Conservation (phyloP, 2,113 vertebrate species). For the Pardalotus punctatus region DNA sequence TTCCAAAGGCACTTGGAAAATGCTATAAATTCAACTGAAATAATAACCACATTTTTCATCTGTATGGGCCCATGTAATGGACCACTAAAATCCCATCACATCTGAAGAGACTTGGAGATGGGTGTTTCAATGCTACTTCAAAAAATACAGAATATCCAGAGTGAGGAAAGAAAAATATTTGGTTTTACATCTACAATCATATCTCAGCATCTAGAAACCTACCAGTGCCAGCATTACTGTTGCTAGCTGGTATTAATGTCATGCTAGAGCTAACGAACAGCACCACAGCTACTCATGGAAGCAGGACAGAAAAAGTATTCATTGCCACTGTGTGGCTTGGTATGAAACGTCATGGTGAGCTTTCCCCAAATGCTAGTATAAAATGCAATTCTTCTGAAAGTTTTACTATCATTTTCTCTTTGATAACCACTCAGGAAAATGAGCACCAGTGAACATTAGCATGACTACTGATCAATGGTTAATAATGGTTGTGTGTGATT, state of each 20-base stretch:
- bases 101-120: not conserved
- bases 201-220: not conserved
- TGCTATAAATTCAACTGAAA: not conserved
- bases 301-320: not conserved
- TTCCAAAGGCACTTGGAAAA: not conserved
- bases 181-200: fast-evolving
- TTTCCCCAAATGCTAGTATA: not conserved
- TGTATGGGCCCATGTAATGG: not conserved
- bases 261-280: not conserved
- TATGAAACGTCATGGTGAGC: not conserved
- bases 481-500: not conserved
- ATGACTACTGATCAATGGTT: not conserved
- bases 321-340: not conserved
- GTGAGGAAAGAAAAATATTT: not conserved
- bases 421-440: not conserved
- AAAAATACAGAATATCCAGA: not conserved
- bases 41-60: not conserved
- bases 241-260: not conserved
- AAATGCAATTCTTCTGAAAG: not conserved
- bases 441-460: not conserved
- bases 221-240: not conserved
- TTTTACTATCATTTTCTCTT: not conserved
- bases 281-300: not conserved
- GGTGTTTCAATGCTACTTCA: not conserved
- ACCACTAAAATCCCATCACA: not conserved